A percentile compares a stretch with the other conserved stretches of the same genome.
Evolutionary conservation across 2,113 vertebrate species (phyloP).

Genomic region (Saguinus midas): DNA sequence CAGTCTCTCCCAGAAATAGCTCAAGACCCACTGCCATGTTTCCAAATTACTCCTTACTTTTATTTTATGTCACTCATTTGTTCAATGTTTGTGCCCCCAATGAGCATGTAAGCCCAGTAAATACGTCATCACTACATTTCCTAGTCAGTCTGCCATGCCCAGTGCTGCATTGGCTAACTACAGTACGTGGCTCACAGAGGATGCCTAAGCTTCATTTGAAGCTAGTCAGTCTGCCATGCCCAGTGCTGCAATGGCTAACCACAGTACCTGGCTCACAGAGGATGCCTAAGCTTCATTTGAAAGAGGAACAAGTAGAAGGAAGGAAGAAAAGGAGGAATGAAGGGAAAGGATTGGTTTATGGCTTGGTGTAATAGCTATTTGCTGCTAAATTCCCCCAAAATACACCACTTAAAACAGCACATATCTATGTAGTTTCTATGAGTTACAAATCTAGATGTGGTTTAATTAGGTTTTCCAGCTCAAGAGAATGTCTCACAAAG

Average conservation of each 20-base stretch:
- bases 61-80: neutral
- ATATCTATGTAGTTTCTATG: neutral
- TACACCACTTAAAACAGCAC: neutral
- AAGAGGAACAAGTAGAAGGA: neutral
- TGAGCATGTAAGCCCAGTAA: neutral
- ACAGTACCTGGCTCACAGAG: neutral
- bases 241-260: neutral
- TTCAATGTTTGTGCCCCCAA: neutral
- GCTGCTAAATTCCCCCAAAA: neutral
- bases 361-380: neutral
- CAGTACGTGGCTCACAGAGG: neutral
- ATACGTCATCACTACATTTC: neutral
- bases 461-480: neutral
- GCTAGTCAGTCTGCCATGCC: too few relatives aligned
- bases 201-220: neutral
- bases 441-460: neutral
- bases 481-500: neutral
- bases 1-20: neutral
- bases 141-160: neutral
- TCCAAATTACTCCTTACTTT: neutral
- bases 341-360: neutral
- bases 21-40: neutral
- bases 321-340: neutral
- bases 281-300: neutral
- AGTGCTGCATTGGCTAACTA: neutral